These are phyloP conservation scores for Fragum whitleyi DNA, from an alignment of 2,888 invertebrate genomes.

Conservation along the genomic window DNA sequence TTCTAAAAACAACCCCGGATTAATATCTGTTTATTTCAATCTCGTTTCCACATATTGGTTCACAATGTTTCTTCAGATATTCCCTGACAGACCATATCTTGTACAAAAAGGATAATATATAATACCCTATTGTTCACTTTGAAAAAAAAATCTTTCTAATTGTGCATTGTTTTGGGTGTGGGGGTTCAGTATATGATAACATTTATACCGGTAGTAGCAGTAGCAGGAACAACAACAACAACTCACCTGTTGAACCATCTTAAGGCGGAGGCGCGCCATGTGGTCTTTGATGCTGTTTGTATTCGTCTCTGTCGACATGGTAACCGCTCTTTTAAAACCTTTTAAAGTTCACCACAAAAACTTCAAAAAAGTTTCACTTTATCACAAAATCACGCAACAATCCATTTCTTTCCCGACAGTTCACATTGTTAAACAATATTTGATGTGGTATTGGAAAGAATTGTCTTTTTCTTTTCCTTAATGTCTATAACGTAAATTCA, in stretches of 20 bases:
- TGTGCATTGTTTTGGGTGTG: too few species aligned
- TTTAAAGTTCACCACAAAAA: not conserved
- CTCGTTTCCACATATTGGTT: too few species aligned
- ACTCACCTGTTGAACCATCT: conserved; percentile 75
- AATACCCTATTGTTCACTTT: too few species aligned
- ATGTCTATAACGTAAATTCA: not conserved
- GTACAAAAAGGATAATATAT: too few species aligned
- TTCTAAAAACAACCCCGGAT: too few species aligned
- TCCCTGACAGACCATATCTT: too few species aligned
- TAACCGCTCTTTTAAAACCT: not conserved
- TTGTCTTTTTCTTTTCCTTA: not conserved
- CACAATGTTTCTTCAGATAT: too few species aligned
- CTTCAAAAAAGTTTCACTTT: not conserved
- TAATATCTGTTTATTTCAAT: too few species aligned
- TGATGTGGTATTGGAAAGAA: too few species aligned
- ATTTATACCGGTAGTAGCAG: too few species aligned
- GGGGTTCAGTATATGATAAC: too few species aligned
- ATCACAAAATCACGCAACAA: conserved; percentile 2
- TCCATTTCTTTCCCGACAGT: not conserved
- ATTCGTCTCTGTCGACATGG: conserved; percentile 53
- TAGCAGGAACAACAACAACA: conserved; percentile 19
- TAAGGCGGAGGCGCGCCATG: conserved; percentile 73
- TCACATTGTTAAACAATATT: not conserved
- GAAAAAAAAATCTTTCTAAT: too few species aligned
- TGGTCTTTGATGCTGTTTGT: conserved; percentile 75